Conservation (phyloP, 2,113 vertebrate species). For the Anser brachyrhynchus region DNA sequence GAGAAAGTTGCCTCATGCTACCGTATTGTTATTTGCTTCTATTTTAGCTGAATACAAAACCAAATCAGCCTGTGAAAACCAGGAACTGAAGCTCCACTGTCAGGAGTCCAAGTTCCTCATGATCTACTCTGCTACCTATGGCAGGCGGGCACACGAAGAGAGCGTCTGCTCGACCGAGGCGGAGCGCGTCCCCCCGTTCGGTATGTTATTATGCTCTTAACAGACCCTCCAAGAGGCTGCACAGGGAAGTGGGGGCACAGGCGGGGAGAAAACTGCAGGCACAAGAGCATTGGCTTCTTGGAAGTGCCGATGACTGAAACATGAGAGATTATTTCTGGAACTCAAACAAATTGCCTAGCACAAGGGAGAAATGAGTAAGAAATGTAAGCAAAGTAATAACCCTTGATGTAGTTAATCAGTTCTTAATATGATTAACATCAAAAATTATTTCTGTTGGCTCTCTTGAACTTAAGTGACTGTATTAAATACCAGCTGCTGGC, state of each 20-base stretch:
- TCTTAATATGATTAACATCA: neutral
- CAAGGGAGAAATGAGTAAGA: neutral
- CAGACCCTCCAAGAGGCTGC: neutral
- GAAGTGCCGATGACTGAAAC: neutral
- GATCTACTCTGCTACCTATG: slow-evolving; percentile 92
- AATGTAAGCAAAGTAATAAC: neutral
- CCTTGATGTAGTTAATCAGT: neutral
- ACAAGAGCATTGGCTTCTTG: neutral
- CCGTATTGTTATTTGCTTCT: slow-evolving; percentile 60
- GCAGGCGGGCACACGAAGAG: slow-evolving; percentile 78
- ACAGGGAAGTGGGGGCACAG: neutral
- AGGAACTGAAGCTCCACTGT: slow-evolving; percentile 87
- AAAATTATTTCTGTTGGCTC: neutral
- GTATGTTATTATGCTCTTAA: slow-evolving; percentile 69
- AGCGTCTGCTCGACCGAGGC: slow-evolving; percentile 76
- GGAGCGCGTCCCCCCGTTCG: slow-evolving; percentile 79
- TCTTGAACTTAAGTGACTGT: neutral
- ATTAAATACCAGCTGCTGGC: neutral
- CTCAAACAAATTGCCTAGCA: neutral
- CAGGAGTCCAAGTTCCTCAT: slow-evolving; percentile 89
- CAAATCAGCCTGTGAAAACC: slow-evolving; percentile 88
- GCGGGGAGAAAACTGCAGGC: neutral
- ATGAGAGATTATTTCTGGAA: neutral
- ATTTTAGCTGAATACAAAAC: slow-evolving; percentile 90
- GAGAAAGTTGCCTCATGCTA: neutral